These are phyloP conservation scores for Peromyscus attwateri DNA, from an alignment of 2,797 vertebrate species.

Conservation along the genomic window DNA sequence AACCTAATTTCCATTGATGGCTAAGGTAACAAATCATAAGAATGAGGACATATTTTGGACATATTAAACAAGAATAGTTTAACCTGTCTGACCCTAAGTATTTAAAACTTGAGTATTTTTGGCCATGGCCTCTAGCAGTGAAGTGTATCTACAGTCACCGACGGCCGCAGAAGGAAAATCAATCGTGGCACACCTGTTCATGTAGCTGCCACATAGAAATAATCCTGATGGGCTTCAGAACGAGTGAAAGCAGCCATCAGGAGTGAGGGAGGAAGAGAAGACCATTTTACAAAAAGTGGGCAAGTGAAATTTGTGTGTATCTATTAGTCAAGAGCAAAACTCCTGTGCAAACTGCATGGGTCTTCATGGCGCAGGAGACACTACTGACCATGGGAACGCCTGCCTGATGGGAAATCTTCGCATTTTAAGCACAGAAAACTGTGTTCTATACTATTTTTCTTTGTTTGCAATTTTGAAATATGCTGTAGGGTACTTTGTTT, in stretches of 20 bases:
- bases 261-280: background rate
- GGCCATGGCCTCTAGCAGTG: background rate
- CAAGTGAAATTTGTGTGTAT: background rate
- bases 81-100: background rate
- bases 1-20: background rate
- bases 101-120: background rate
- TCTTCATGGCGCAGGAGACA: background rate
- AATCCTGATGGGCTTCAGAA: background rate
- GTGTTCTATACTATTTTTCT: background rate
- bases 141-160: background rate
- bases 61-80: background rate
- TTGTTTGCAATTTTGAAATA: constrained; percentile 17
- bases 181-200: background rate
- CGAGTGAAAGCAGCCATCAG: background rate
- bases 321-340: background rate
- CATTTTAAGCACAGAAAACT: background rate
- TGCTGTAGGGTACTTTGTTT: background rate
- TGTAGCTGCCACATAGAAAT: background rate
- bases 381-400: background rate
- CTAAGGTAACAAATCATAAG: background rate
- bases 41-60: background rate
- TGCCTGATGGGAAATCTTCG: background rate
- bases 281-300: background rate
- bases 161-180: background rate
- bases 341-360: background rate